Conservation (phyloP, 2,797 vertebrate species). For the Telmatherina bonti region DNA sequence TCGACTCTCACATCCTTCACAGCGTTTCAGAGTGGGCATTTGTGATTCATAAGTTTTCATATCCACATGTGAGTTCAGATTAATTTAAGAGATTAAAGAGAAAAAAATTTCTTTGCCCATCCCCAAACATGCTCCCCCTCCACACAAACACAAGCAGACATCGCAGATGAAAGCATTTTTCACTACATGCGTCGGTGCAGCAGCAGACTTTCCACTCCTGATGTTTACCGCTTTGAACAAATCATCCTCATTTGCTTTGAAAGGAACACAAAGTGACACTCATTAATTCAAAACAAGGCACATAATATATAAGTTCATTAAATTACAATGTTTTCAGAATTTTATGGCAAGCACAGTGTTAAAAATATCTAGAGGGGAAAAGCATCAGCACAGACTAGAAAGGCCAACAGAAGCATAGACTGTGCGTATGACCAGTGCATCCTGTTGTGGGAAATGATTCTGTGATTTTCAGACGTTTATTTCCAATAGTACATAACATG, state of each 20-base stretch:
- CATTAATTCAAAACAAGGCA: conserved; percentile 45
- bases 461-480: neutral
- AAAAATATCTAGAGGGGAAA: conserved; percentile 66
- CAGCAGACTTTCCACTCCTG: conserved; percentile 37
- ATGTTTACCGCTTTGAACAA: conserved; percentile 60
- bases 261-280: conserved; percentile 49
- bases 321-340: conserved; percentile 59
- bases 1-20: conserved; percentile 39
- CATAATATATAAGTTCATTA: conserved; percentile 59
- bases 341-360: conserved; percentile 38
- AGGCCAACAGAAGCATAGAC: conserved; percentile 47
- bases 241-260: conserved; percentile 50
- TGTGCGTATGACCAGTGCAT: neutral
- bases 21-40: conserved; percentile 31
- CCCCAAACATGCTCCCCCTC: conserved; percentile 27
- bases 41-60: conserved; percentile 49
- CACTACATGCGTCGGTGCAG: conserved; percentile 51
- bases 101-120: conserved; percentile 38
- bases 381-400: conserved; percentile 61
- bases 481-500: no score
- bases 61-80: conserved; percentile 62
- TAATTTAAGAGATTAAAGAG: conserved; percentile 75
- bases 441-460: conserved; percentile 12
- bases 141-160: conserved; percentile 18
- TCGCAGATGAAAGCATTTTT: conserved; percentile 67